These are phyloP conservation scores for Drosophila athabasca DNA, from an alignment of 1,140 invertebrate species.

Conservation along the genomic window DNA sequence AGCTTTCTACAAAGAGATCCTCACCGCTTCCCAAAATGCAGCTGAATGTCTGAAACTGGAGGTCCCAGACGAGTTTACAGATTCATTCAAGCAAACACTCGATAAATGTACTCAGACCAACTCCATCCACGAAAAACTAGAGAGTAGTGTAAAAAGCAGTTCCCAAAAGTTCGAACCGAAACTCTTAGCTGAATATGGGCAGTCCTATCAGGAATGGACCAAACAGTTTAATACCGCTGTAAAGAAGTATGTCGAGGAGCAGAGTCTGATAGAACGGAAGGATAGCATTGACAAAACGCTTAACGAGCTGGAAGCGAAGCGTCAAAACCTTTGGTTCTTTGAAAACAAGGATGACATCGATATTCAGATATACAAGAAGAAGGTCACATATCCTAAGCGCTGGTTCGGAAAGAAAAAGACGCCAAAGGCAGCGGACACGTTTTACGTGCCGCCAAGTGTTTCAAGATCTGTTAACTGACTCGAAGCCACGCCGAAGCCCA, in stretches of 20 bases:
- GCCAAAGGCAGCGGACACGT: conserved; percentile 84
- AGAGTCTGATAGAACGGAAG: conserved; percentile 76
- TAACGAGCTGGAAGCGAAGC: conserved; percentile 85
- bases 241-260: conserved; percentile 20
- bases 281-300: conserved; percentile 86
- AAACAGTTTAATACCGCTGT: conserved; percentile 37
- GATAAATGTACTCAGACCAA: conserved; percentile 11
- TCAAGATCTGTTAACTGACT: conserved; percentile 35
- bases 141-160: conserved; percentile 29
- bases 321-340: conserved; percentile 90
- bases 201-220: conserved; percentile 48
- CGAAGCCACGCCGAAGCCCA: background rate
- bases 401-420: conserved; percentile 84
- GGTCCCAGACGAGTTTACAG: conserved; percentile 13
- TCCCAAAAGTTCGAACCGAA: conserved; percentile 85
- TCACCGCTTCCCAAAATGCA: conserved; percentile 78
- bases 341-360: conserved; percentile 90
- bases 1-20: conserved; percentile 60
- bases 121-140: conserved; percentile 35
- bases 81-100: conserved; percentile 22
- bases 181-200: conserved; percentile 86
- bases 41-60: conserved; percentile 28
- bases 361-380: conserved; percentile 87
- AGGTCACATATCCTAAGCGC: conserved; percentile 84
- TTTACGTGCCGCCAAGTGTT: conserved; percentile 89